Evolutionary conservation across 2,888 invertebrate species (phyloP).

Genomic region (Stictocephala bisonia): DNA sequence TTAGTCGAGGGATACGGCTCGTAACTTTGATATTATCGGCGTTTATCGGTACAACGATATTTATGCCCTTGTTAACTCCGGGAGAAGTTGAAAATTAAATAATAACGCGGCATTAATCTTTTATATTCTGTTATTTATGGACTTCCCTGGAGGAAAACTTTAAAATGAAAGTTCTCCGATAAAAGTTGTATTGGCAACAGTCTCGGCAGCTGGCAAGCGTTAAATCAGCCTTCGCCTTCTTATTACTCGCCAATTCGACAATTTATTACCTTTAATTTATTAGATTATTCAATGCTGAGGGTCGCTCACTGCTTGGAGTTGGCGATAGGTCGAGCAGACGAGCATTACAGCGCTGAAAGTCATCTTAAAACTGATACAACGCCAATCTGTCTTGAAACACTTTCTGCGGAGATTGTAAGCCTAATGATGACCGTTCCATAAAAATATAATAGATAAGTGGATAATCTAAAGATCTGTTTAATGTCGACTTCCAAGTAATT

Average conservation of each 20-base stretch:
- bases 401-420: too few species aligned
- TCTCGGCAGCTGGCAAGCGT: background rate
- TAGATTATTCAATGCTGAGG: too few species aligned
- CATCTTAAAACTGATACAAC: too few species aligned
- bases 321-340: too few species aligned
- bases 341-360: too few species aligned
- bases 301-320: too few species aligned
- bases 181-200: constrained; percentile 8
- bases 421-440: too few species aligned
- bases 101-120: constrained; percentile 36
- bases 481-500: too few species aligned
- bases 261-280: too few species aligned
- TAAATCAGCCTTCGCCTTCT: background rate
- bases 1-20: constrained; percentile 19
- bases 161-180: constrained; percentile 29
- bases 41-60: constrained; percentile 26
- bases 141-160: constrained; percentile 22
- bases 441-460: too few species aligned
- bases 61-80: constrained; percentile 29
- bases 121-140: constrained; percentile 38
- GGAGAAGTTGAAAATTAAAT: constrained; percentile 29
- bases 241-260: background rate
- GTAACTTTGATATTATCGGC: constrained; percentile 26
- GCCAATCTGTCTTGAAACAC: too few species aligned
- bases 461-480: too few species aligned